Percentiles rank a stretch among this genome's conserved stretches.
Evolutionary conservation across 1,140 invertebrate species (phyloP).

Genomic region (Cotesia vestalis): DNA sequence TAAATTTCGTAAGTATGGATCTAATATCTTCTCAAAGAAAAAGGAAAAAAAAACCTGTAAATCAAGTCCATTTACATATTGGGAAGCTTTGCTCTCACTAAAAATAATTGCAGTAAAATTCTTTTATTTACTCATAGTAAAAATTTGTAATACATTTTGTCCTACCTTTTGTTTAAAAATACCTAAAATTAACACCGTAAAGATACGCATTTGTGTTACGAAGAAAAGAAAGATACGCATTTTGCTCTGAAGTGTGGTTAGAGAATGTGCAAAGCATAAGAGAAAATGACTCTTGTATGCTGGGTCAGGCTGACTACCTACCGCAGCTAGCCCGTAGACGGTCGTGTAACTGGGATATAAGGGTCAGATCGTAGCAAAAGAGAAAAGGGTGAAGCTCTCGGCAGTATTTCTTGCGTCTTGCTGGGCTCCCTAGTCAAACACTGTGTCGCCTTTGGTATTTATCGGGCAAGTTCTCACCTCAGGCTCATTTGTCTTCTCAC

Average conservation of each 20-base stretch:
- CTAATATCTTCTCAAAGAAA: too few species aligned
- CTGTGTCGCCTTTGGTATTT: constrained; percentile 67
- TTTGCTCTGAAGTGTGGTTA: neutral
- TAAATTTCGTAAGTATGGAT: too few species aligned
- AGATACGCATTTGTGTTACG: constrained; percentile 12
- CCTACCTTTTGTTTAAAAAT: constrained; percentile 6
- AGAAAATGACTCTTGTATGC: constrained; percentile 16
- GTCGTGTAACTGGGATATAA: constrained; percentile 20
- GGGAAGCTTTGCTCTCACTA: neutral
- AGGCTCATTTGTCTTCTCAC: constrained; percentile 66
- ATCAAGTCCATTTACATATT: neutral
- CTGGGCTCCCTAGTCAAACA: constrained; percentile 64
- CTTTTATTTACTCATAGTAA: neutral
- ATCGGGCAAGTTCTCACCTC: constrained; percentile 68
- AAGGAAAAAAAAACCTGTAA: neutral
- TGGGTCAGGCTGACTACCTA: constrained; percentile 4
- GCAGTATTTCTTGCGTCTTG: constrained; percentile 61
- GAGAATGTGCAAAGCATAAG: neutral
- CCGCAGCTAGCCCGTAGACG: constrained; percentile 16
- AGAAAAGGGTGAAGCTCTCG: constrained; percentile 38
- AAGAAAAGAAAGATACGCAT: constrained; percentile 14
- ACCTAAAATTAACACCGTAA: constrained; percentile 22
- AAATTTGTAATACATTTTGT: neutral
- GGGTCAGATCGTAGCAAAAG: constrained; percentile 19
- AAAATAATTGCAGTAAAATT: neutral